Conservation (phyloP, 2,888 invertebrate species). For the Opisthograptis luteolata region DNA sequence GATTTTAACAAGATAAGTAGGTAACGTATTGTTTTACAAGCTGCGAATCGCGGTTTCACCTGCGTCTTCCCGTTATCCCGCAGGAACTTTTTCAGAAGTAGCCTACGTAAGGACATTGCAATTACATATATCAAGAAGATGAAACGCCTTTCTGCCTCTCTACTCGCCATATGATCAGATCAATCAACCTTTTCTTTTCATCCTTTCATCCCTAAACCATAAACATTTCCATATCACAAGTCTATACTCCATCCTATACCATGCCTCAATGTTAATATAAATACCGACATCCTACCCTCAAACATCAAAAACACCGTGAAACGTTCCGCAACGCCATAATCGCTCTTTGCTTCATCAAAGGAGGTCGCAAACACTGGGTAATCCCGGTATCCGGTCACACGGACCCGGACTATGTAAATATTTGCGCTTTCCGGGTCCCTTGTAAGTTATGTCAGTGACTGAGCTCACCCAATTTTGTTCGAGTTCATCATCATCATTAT, state of each 20-base stretch:
- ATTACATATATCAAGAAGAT: too few relatives aligned
- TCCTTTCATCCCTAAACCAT: too few relatives aligned
- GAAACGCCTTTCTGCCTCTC: too few relatives aligned
- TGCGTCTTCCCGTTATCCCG: too few relatives aligned
- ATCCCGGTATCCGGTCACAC: conserved; percentile 41
- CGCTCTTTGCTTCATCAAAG: conserved; percentile 37
- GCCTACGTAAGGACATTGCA: too few relatives aligned
- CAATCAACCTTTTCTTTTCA: too few relatives aligned
- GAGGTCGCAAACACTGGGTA: conserved; percentile 40
- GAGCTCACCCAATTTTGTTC: conserved; percentile 1
- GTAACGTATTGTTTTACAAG: too few relatives aligned
- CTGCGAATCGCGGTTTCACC: too few relatives aligned
- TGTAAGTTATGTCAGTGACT: conserved; percentile 2
- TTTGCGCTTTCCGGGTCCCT: conserved; percentile 31
- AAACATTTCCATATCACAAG: background rate
- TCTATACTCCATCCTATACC: background rate
- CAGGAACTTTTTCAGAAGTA: too few relatives aligned
- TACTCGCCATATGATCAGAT: too few relatives aligned
- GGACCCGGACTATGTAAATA: conserved; percentile 41
- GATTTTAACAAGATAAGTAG: too few relatives aligned
- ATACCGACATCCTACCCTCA: conserved; percentile 5
- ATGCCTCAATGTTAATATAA: conserved; percentile 1
- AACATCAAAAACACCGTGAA: conserved; percentile 19
- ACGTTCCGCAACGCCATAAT: conserved; percentile 15
- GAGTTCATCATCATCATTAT: too few relatives aligned